Evolutionary conservation across 2,113 vertebrate genomes (phyloP).

Genomic region (Labrus mixtus): DNA sequence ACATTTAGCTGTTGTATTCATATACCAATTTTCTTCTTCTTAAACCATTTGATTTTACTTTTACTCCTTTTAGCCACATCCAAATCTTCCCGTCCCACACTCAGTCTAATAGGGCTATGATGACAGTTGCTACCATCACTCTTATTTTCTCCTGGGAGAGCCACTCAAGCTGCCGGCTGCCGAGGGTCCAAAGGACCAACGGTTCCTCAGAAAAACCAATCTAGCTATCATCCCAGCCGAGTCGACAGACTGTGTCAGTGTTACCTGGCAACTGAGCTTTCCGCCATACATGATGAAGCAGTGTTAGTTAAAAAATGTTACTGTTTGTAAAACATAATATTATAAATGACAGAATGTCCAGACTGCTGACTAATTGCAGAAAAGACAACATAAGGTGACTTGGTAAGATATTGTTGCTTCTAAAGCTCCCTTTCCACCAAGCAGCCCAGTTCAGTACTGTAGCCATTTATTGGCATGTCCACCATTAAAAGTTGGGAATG

Average conservation of each 20-base stretch:
- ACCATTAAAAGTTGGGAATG: too few species aligned
- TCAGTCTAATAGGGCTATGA: neutral
- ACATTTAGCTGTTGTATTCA: neutral
- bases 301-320: neutral
- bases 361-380: neutral
- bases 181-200: conserved; percentile 20
- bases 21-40: neutral
- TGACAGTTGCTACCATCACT: neutral
- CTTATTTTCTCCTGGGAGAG: conserved; percentile 38
- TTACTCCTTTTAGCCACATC: neutral
- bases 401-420: neutral
- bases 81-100: neutral
- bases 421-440: neutral
- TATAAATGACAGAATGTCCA: neutral
- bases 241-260: conserved; percentile 31
- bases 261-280: conserved; percentile 71
- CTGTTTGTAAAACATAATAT: neutral
- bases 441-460: too few species aligned
- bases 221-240: conserved; percentile 8
- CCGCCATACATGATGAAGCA: neutral
- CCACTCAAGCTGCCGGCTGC: conserved; percentile 21
- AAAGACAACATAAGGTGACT: neutral
- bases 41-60: neutral
- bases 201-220: conserved; percentile 15
- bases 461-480: too few species aligned